Conservation (phyloP, 2,113 vertebrate genomes). For the Oenanthe oenanthe region DNA sequence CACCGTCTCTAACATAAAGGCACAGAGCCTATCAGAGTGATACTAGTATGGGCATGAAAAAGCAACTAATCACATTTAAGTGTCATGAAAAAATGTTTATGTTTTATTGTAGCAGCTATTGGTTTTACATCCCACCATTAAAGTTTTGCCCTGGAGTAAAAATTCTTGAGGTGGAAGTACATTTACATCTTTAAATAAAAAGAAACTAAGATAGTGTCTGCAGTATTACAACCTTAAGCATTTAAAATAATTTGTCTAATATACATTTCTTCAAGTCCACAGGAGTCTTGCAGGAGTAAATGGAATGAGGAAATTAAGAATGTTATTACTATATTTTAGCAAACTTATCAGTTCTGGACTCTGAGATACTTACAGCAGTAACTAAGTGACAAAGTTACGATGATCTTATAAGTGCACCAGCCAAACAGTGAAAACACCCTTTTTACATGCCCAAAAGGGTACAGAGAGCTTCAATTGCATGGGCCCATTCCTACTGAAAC, state of each 20-base stretch:
- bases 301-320: background rate
- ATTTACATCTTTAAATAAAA: conserved; percentile 30
- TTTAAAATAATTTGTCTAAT: background rate
- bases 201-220: background rate
- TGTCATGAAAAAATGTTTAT: conserved; percentile 67
- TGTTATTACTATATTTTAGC: background rate
- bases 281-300: background rate
- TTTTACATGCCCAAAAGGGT: background rate
- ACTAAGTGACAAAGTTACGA: background rate
- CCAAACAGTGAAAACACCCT: background rate
- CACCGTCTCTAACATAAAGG: conserved; percentile 32
- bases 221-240: background rate
- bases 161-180: conserved; percentile 48
- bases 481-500: background rate
- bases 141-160: conserved; percentile 49
- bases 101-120: conserved; percentile 56
- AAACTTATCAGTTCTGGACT: background rate
- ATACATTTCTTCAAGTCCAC: background rate
- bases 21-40: background rate
- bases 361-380: background rate
- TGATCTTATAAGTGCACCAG: background rate
- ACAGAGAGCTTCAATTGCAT: background rate
- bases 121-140: conserved; percentile 37
- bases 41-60: conserved; percentile 43
- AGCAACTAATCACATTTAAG: conserved; percentile 61